Evolutionary conservation across 2,888 invertebrate genomes (phyloP).

Genomic region (Lymantria dispar): DNA sequence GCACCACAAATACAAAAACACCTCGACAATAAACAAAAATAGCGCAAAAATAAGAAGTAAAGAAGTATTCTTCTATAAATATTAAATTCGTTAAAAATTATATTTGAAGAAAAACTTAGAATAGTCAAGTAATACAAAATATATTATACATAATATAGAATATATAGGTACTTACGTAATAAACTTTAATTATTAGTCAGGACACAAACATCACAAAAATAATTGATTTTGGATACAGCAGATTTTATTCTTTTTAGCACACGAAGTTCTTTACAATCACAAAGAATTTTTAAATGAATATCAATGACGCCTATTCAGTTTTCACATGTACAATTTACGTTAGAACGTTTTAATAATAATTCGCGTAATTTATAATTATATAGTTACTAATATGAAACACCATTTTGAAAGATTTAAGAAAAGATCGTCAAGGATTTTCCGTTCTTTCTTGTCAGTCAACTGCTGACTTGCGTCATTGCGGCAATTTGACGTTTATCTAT

Average conservation of each 20-base stretch:
- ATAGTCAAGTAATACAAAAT: conserved; percentile 14
- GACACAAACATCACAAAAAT: conserved; percentile 67
- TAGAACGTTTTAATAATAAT: conserved; percentile 62
- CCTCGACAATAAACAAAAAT: conserved; percentile 15
- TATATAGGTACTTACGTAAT: conserved; percentile 70
- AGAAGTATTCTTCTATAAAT: conserved; percentile 20
- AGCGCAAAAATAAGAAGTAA: conserved; percentile 26
- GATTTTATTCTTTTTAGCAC: conserved; percentile 31
- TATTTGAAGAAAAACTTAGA: conserved; percentile 21
- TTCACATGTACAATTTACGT: conserved; percentile 42
- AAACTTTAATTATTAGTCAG: conserved; percentile 57
- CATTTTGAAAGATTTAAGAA: conserved; percentile 77
- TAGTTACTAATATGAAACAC: conserved; percentile 74
- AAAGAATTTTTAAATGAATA: conserved; percentile 42
- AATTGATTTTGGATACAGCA: conserved; percentile 56
- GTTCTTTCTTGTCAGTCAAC: conserved; percentile 50
- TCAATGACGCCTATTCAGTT: conserved; percentile 33
- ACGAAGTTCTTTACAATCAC: conserved; percentile 40
- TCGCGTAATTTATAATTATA: conserved; percentile 60
- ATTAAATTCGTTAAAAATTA: conserved; percentile 12
- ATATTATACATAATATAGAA: conserved; percentile 58
- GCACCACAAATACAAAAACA: conserved; percentile 14
- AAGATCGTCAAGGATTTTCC: conserved; percentile 70
- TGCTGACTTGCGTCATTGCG: conserved; percentile 67
- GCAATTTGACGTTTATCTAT: conserved; percentile 47